A percentile compares a stretch with the other conserved stretches of the same genome.
Conservation (phyloP, 2,113 vertebrate genomes). For the Limanda limanda region DNA sequence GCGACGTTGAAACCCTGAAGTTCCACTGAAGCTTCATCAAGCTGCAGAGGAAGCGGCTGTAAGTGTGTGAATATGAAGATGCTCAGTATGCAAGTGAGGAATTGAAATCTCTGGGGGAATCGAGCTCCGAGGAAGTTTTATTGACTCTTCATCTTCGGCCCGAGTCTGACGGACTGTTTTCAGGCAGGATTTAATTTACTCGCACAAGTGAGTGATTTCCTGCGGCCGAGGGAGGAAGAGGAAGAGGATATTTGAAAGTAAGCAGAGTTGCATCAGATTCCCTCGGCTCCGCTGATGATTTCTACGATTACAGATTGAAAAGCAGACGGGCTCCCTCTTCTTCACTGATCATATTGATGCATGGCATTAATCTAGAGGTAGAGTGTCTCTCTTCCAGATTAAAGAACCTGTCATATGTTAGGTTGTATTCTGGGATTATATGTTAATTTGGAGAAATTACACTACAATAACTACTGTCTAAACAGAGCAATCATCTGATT, state of each 20-base stretch:
- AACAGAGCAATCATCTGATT: too few relatives aligned
- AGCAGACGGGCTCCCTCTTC: too few relatives aligned
- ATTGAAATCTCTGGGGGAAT: slow-evolving; percentile 16
- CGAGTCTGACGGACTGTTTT: slow-evolving; percentile 15
- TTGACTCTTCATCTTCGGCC: slow-evolving; percentile 44
- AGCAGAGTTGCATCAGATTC: not conserved
- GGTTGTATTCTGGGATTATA: too few relatives aligned
- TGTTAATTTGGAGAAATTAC: too few relatives aligned
- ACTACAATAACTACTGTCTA: too few relatives aligned
- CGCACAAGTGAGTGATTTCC: slow-evolving; percentile 25
- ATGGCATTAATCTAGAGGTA: too few relatives aligned
- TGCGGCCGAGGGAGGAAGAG: not conserved
- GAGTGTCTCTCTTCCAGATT: too few relatives aligned
- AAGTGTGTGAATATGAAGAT: slow-evolving; percentile 11
- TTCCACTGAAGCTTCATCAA: too few relatives aligned
- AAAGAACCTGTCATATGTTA: too few relatives aligned
- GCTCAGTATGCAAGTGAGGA: slow-evolving; percentile 24
- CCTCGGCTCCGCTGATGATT: not conserved
- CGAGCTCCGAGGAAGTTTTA: not conserved
- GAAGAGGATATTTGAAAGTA: not conserved
- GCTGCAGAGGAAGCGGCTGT: not conserved
- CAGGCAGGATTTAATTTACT: slow-evolving; percentile 26
- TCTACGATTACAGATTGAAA: not conserved
- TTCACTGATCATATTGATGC: too few relatives aligned
- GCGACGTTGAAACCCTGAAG: too few relatives aligned